A percentile compares a stretch with the other conserved stretches of the same genome.
These are phyloP conservation scores for Gobius niger DNA, from an alignment of 2,113 vertebrate species.

Conservation along the genomic window DNA sequence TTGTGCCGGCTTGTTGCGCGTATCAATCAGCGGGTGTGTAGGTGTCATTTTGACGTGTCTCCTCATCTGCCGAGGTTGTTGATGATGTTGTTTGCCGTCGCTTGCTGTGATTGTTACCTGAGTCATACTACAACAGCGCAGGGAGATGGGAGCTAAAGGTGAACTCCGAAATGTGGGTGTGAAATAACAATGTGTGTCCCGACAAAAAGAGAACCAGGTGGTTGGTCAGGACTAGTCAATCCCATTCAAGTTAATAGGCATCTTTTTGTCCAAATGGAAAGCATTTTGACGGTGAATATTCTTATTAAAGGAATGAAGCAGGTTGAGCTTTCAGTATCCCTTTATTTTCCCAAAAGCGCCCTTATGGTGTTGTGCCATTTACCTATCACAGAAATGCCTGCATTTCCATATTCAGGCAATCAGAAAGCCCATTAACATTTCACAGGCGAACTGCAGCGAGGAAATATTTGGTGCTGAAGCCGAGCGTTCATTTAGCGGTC, in stretches of 20 bases:
- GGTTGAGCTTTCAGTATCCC: slow-evolving; percentile 20
- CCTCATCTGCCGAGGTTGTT: slow-evolving; percentile 61
- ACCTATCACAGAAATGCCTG: slow-evolving; percentile 42
- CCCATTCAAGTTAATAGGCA: slow-evolving; percentile 22
- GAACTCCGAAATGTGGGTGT: slow-evolving; percentile 41
- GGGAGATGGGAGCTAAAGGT: slow-evolving; percentile 49
- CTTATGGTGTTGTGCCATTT: slow-evolving; percentile 37
- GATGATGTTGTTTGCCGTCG: slow-evolving; percentile 62
- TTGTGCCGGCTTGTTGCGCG: slow-evolving; percentile 71
- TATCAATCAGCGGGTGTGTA: slow-evolving; percentile 73
- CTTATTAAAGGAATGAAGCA: slow-evolving; percentile 10
- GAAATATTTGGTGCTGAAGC: slow-evolving; percentile 46
- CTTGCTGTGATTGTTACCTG: slow-evolving; percentile 55
- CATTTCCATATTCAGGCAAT: slow-evolving; percentile 66
- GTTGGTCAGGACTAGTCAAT: slow-evolving; percentile 16
- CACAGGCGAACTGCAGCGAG: slow-evolving; percentile 35
- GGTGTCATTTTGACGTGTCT: slow-evolving; percentile 66
- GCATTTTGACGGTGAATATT: slow-evolving; percentile 3
- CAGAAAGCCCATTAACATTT: slow-evolving; percentile 62
- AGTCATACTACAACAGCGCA: slow-evolving; percentile 50
- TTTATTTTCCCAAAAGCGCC: slow-evolving; percentile 44
- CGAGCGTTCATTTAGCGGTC: slow-evolving; percentile 44
- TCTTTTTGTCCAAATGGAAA: slow-evolving; percentile 5
- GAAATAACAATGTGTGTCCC: slow-evolving; percentile 35
- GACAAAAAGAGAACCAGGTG: slow-evolving; percentile 16